These are phyloP conservation scores for Dexiosoma caninum DNA, from an alignment of 2,888 invertebrate genomes.

Conservation along the genomic window DNA sequence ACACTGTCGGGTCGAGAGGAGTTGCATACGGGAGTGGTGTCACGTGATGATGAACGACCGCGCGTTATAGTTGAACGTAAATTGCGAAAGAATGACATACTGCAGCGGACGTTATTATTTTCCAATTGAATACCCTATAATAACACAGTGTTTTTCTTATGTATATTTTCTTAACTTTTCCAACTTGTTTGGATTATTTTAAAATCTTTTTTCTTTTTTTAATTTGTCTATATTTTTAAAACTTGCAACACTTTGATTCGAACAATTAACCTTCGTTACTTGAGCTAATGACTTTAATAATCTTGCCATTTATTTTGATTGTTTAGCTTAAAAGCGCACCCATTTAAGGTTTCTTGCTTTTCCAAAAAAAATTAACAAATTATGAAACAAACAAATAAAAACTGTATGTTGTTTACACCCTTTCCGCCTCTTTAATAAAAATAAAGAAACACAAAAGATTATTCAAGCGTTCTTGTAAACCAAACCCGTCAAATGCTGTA, in stretches of 20 bases:
- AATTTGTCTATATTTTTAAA: background rate
- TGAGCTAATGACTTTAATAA: constrained; percentile 53
- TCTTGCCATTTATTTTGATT: constrained; percentile 24
- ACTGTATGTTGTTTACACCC: background rate
- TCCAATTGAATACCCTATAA: constrained; percentile 13
- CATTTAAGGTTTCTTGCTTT: constrained; percentile 49
- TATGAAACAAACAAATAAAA: too few relatives aligned
- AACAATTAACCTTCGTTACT: constrained; percentile 42
- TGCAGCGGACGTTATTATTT: background rate
- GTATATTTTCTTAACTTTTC: background rate
- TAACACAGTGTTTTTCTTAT: background rate
- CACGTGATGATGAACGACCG: constrained; percentile 74
- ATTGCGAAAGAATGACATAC: constrained; percentile 76
- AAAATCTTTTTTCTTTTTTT: background rate
- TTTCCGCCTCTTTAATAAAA: background rate
- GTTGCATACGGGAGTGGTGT: constrained; percentile 72
- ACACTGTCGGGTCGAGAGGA: constrained; percentile 71
- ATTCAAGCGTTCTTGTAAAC: constrained; percentile 26
- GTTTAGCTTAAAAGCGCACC: constrained; percentile 23
- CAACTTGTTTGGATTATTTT: background rate
- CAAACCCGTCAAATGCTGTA: constrained; percentile 27
- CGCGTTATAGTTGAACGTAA: constrained; percentile 74
- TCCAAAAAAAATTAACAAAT: background rate
- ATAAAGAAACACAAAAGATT: background rate
- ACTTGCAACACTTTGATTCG: constrained; percentile 5